phyloP scores from a whole-genome alignment of 2,888 invertebrate species.

The Drosophila kanekoi region DNA sequence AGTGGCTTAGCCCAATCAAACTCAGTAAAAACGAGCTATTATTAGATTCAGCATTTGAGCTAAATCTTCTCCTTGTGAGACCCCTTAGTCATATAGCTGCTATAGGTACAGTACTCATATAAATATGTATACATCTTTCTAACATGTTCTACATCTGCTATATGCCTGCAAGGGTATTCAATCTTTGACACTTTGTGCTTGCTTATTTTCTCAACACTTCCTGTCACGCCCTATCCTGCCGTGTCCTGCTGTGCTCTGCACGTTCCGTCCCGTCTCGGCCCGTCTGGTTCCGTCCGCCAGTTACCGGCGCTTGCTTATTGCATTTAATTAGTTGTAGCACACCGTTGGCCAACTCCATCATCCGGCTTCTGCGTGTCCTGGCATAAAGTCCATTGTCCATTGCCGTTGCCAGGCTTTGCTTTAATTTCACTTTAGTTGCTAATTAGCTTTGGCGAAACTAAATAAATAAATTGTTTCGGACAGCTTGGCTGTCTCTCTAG shows the following conservation, averaged over 20 bases:
- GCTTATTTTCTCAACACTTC: slow-evolving; percentile 35
- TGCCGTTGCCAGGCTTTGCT: slow-evolving; percentile 56
- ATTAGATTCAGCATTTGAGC: no score
- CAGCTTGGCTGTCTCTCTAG: slow-evolving; percentile 46
- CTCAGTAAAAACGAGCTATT: no score
- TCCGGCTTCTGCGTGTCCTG: slow-evolving; percentile 14
- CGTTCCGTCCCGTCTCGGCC: slow-evolving; percentile 18
- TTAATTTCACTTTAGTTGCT: slow-evolving; percentile 81
- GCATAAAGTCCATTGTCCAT: slow-evolving; percentile 46
- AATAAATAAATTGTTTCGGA: slow-evolving; percentile 71
- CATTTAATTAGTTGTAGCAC: slow-evolving; percentile 83
- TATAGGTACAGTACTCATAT: no score
- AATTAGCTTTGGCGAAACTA: slow-evolving; percentile 76
- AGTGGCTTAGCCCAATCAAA: no score
- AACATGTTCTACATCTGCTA: background rate
- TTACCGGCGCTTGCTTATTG: slow-evolving; percentile 72
- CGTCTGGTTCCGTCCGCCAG: slow-evolving; percentile 36
- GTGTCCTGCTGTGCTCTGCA: slow-evolving; percentile 10
- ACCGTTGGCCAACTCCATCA: slow-evolving; percentile 43
- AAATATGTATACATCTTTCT: no score
- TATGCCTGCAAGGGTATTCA: slow-evolving; percentile 1
- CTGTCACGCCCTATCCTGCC: slow-evolving; percentile 30
- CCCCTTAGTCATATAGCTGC: no score
- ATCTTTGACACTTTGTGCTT: background rate
- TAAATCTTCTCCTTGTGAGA: no score